Conservation (phyloP, 2,113 vertebrate species). For the Coturnix japonica region DNA sequence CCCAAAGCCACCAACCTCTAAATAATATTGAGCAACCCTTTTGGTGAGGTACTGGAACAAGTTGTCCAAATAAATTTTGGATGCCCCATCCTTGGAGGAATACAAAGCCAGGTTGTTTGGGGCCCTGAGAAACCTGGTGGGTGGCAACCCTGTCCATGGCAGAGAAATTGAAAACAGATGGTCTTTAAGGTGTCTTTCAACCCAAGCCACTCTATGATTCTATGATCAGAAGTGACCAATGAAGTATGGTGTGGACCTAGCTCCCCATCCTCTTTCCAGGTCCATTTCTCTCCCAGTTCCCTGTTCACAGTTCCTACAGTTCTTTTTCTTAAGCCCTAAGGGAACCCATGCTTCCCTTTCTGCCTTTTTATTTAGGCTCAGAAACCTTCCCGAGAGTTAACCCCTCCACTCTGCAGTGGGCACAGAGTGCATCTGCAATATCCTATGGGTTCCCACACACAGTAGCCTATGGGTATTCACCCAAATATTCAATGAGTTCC, state of each 20-base stretch:
- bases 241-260: neutral
- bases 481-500: neutral
- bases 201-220: too few relatives aligned
- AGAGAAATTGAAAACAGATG: too few relatives aligned
- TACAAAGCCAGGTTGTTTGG: too few relatives aligned
- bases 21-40: neutral
- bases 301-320: neutral
- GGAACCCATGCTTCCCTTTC: neutral
- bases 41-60: too few relatives aligned
- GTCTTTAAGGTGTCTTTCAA: too few relatives aligned
- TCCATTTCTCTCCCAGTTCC: neutral
- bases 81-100: too few relatives aligned
- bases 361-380: neutral
- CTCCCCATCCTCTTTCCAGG: neutral
- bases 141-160: too few relatives aligned
- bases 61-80: too few relatives aligned
- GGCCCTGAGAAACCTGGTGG: too few relatives aligned
- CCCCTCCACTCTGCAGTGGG: neutral
- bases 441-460: neutral
- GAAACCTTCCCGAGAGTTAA: neutral
- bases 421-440: neutral
- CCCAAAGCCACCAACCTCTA: neutral
- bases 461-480: neutral
- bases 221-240: neutral
- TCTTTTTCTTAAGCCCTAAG: neutral